phyloP scores from a whole-genome alignment of 2,113 vertebrate species.

The Leucopsar rothschildi region DNA sequence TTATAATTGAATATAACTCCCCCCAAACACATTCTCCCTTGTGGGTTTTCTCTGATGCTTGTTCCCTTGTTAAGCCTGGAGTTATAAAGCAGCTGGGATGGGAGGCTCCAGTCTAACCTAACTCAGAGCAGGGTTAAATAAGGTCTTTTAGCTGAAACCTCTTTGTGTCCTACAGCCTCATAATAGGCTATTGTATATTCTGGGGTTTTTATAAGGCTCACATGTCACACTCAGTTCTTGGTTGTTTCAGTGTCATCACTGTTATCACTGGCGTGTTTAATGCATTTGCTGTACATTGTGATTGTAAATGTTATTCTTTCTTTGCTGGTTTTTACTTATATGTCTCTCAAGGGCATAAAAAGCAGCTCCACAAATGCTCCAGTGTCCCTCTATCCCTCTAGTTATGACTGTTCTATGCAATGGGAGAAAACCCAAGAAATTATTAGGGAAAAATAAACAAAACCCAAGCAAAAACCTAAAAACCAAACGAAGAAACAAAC shows the following conservation, averaged over 20 bases:
- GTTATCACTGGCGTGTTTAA: neutral
- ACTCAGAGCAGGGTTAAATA: neutral
- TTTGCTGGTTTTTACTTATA: neutral
- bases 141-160: neutral
- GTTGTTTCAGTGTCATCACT: neutral
- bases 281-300: neutral
- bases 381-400: neutral
- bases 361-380: neutral
- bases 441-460: neutral
- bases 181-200: constrained; percentile 16
- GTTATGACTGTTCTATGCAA: neutral
- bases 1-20: neutral
- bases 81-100: neutral
- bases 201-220: neutral
- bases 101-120: neutral
- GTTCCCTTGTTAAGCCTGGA: neutral
- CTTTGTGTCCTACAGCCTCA: constrained; percentile 15
- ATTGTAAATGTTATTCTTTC: neutral
- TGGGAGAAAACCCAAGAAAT: neutral
- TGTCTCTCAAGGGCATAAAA: neutral
- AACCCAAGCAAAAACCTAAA: neutral
- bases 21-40: neutral
- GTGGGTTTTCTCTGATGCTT: neutral
- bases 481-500: neutral
- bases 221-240: neutral